phyloP scores from a whole-genome alignment of 2,797 vertebrate species.

The Eremophila alpestris region DNA sequence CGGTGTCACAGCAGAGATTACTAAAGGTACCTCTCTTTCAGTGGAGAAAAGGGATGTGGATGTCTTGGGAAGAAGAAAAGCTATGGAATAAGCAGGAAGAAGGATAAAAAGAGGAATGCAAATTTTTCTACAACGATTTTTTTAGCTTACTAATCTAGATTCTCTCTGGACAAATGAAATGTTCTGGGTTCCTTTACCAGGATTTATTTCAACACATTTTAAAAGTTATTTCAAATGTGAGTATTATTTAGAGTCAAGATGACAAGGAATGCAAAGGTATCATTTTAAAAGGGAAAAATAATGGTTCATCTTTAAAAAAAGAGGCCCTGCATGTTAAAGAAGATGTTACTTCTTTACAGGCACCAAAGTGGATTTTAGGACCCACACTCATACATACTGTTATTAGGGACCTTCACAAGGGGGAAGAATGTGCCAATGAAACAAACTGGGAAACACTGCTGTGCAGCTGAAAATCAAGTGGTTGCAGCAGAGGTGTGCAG shows the following conservation, averaged over 20 bases:
- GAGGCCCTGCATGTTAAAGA: rapidly evolving
- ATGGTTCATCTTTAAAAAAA: background rate
- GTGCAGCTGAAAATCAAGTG: background rate
- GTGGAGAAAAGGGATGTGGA: background rate
- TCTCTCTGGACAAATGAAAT: background rate
- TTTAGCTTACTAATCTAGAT: background rate
- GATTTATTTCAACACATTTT: background rate
- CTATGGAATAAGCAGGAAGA: background rate
- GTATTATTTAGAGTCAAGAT: background rate
- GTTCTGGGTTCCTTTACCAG: background rate
- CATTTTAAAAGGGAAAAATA: background rate
- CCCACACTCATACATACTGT: background rate
- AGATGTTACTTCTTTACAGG: background rate
- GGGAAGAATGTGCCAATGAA: rapidly evolving
- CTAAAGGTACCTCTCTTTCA: background rate
- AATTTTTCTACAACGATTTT: background rate
- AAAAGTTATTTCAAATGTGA: background rate
- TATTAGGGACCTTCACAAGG: background rate
- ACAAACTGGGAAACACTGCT: background rate
- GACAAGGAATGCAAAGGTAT: background rate
- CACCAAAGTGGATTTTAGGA: background rate
- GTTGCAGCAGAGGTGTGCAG: background rate
- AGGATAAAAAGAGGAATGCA: background rate
- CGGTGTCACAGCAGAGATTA: background rate
- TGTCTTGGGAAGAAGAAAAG: background rate